Conservation (phyloP, 1,140 invertebrate genomes). For the honey bee (Apis mellifera) region DNA sequence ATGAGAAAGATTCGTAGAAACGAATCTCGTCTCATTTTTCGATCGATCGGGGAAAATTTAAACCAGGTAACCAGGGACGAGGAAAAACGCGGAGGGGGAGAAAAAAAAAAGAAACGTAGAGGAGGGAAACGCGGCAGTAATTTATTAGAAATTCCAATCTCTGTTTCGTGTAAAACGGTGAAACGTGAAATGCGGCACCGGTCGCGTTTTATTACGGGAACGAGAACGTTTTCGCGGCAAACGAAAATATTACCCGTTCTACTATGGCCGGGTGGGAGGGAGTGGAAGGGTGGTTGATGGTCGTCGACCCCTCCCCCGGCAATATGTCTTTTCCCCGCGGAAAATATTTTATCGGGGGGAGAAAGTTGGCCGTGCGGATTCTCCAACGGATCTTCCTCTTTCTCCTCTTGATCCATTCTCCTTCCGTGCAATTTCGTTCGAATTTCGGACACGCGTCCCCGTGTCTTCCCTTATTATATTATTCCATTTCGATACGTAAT, state of each 20-base stretch:
- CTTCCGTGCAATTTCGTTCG: too few relatives aligned
- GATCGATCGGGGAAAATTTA: not conserved
- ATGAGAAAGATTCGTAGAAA: not conserved
- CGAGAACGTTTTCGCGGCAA: constrained; percentile 11
- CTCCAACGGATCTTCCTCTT: too few relatives aligned
- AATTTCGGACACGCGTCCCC: too few relatives aligned
- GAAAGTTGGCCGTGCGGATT: not conserved
- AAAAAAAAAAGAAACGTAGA: not conserved
- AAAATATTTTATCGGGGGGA: constrained; percentile 34
- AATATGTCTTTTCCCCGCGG: constrained; percentile 11
- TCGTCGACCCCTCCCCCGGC: not conserved
- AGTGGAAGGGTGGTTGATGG: not conserved
- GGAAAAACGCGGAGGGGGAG: not conserved
- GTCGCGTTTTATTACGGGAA: constrained; percentile 22
- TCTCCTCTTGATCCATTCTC: too few relatives aligned
- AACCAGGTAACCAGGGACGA: not conserved
- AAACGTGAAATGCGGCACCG: not conserved
- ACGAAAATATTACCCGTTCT: constrained; percentile 35
- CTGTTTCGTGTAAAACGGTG: constrained; percentile 21
- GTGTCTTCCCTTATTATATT: too few relatives aligned
- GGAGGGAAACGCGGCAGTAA: constrained; percentile 12
- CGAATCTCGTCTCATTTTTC: not conserved
- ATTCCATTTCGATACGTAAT: constrained; percentile 19
- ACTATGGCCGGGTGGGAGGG: not conserved
- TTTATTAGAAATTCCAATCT: constrained; percentile 52